Evolutionary conservation across 2,888 invertebrate genomes (phyloP), one percentile per base, ranked within the genome.

Genomic region (Plusia festucae): DNA sequence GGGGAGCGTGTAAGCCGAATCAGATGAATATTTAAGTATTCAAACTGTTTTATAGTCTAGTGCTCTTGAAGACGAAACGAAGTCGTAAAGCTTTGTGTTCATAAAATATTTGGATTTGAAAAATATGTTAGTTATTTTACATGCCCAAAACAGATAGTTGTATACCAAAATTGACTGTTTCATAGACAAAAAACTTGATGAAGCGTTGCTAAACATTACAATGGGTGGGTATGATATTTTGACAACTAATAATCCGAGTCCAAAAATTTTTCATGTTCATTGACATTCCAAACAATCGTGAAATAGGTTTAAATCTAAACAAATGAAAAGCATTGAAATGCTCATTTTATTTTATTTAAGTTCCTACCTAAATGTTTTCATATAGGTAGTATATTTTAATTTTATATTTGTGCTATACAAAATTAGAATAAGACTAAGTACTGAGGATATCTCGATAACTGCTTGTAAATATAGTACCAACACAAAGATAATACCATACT

Each of bases 31-130:
- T n/a, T 40, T 40, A 40, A 40, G 40, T 40, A 34, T 40, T n/a
- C n/a, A 40, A 40, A 40, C 40, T 40, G 40, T 40, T 40, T 40
- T 40, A 40, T 40, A 40, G 40, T 40, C 40, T 40, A n/a, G n/a
- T 40, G 40, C 40, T 40, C 13, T 40, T 40, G n/a, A 40, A 40
- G 40, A n/a, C n/a, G 40, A 40, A n/a, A 4, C n/a, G 5, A n/a
- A 40, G 40, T 6, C n/a, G 6, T 40, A 40, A 40, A 40, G n/a
- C n/a, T 40, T 40, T 40, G n/a, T 40, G 40, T n/a, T 40, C 40
- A n/a, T n/a, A n/a, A n/a, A 40, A 40, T 40, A 40, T 6, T n/a
- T 24, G 2, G 24, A 40, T n/a, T 40, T n/a, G 15, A 6, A 40
- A 6, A n/a, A 40, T 15, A 6, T 40, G 15, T 40, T 6, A 40